Evolutionary conservation across 2,888 invertebrate species (phyloP), one percentile per base, ranked within the genome.

Genomic region (Stegana nigrithorax): DNA sequence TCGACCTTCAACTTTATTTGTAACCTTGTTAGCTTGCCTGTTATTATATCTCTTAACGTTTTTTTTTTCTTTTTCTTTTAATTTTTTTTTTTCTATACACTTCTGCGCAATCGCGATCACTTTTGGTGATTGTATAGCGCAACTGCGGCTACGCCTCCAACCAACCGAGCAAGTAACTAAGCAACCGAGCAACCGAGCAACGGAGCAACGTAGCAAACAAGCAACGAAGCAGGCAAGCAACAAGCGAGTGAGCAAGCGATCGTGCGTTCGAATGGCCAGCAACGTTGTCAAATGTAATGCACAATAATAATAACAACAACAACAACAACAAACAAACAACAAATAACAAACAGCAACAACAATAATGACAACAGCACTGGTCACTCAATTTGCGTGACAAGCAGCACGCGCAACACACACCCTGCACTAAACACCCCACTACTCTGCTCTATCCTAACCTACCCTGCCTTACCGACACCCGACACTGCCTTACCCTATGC

Each of bases 61-160:
- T 44, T n/a, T 12, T 45, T 27, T 58, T 62, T 53, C 47, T 8
- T 60, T 55, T 64, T 36, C 29, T 55, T 29, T 64, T 53, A 63
- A 59, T 60, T 60, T 14, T 39, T 44, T 21, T 62, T 62, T 60
- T 26, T 62, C 70, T 77, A 10, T 14, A 6, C 36, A 6, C 36
- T 36, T 68, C 56, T 53, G 78, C 76, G 76, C 75, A 76, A 76
- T 80, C 80, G 80, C 75, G 75, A 76, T 76, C 74, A 73, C 68
- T 72, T 73, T 66, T 68, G 65, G 68, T 78, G 80, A 76, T 80
- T 80, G 78, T 62, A 62, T 14, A 58, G 45, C 44, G 29, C 58
- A 27, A 17, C 27, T 4, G 14, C 36, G 67, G 75, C 78, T 73
- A 80, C 80, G 75, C 75, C 80, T 79, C 76, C 78, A n/a, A n/a